Percentiles rank a stretch among this genome's conserved stretches.
Conservation (phyloP, 2,888 invertebrate species). For the Drosophila helvetica region DNA sequence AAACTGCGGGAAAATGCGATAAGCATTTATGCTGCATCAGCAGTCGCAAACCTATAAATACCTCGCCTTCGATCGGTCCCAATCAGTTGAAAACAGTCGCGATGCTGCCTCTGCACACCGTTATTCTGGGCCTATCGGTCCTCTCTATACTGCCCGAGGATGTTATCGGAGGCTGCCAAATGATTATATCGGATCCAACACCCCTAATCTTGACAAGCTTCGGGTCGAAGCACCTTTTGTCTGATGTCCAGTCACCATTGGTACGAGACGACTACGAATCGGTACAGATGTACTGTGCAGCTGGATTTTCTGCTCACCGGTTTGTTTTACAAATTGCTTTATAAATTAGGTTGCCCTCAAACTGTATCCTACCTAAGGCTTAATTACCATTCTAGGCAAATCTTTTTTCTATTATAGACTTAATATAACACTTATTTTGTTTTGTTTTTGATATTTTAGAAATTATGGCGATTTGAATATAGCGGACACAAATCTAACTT, state of each 20-base stretch:
- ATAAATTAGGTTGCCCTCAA: neutral
- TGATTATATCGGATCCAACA: accelerated
- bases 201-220: constrained; percentile 9
- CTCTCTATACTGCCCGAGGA: constrained; percentile 4
- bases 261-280: neutral
- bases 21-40: constrained; percentile 8
- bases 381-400: no score
- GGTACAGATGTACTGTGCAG: constrained; percentile 11
- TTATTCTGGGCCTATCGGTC: constrained; percentile 3
- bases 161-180: neutral
- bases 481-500: neutral
- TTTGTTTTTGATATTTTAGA: no score
- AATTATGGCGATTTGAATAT: accelerated
- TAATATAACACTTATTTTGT: no score
- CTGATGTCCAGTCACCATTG: accelerated
- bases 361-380: neutral
- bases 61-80: neutral
- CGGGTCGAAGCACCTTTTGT: constrained; percentile 14
- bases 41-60: constrained; percentile 2
- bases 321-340: neutral
- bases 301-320: neutral
- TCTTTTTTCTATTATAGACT: no score
- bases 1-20: neutral
- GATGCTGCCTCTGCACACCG: constrained; percentile 8
- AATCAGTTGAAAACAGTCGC: constrained; percentile 19